Evolutionary conservation across 1,140 invertebrate species (phyloP).

Genomic region (Trichogramma pretiosum): DNA sequence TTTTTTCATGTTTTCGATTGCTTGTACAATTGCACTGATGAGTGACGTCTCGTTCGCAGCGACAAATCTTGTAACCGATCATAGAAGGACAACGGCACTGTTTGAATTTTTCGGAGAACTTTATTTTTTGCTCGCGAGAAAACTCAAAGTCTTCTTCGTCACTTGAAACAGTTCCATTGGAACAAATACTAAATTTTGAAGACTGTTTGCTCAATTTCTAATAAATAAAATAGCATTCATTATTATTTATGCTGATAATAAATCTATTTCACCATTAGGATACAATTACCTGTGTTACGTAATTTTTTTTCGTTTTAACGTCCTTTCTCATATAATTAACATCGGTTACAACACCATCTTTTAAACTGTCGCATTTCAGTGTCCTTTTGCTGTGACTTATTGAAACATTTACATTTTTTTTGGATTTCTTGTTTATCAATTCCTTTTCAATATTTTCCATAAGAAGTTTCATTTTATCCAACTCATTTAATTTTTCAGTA

Average conservation of each 20-base stretch:
- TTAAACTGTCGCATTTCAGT: no score
- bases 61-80: conserved; percentile 3
- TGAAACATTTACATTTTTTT: no score
- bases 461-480: not conserved
- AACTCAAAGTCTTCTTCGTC: not conserved
- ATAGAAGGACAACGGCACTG: conserved; percentile 2
- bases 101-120: not conserved
- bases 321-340: no score
- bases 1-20: not conserved
- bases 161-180: not conserved
- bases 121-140: not conserved
- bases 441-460: conserved; percentile 1
- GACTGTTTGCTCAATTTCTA: conserved; percentile 2
- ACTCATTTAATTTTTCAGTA: not conserved
- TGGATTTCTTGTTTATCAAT: not conserved
- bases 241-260: not conserved
- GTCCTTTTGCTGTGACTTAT: no score
- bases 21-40: no score
- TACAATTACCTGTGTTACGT: not conserved
- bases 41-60: conserved; percentile 5
- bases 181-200: conserved; percentile 6
- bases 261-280: not conserved
- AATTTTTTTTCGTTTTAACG: conserved; percentile 3
- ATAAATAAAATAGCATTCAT: not conserved
- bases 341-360: no score